Evolutionary conservation across 2,888 invertebrate genomes (phyloP), one percentile per base, ranked within the genome.

Genomic region (Ophioninae sp.): DNA sequence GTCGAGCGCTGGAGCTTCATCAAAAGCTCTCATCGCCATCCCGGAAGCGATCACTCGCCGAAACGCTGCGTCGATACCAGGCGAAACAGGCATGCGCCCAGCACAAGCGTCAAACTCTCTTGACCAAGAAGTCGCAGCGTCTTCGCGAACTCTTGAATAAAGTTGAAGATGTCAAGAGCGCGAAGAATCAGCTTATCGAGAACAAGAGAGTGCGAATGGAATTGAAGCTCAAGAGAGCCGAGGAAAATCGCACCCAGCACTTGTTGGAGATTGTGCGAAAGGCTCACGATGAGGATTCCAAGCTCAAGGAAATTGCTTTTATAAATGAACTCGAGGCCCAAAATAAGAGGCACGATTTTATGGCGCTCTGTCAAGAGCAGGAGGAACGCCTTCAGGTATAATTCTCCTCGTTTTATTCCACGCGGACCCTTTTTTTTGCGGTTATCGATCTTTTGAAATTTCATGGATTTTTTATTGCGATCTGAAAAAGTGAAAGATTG

Each of bases 241-340:
- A 97, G 22, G 98, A 98, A 90, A 99, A 99, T 90, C 94, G 99
- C 23, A 96, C 96, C 82, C 95, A 96, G 86, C 96, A 97, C 92
- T 93, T 93, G 61, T 90, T 95, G 92, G 97, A 95, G 91, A 98
- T 98, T 86, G 96, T 98, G 0, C 95, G 97, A 87, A 99, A 99
- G 92, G 99, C 99, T 0, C 99, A 99, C 90, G 99, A 99, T 88
- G 99, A 99, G 91, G 99, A 99, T 88, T 98, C 98, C 82, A 99
- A 99, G 92, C 95, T 98, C 6, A 97, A 98, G 85, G 99, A 99
- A 94, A 99, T 99, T 77, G 98, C 98, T 17, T 99, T 99, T 92
- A 99, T 99, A 82, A 99, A 99, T 92, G 97, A 97, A 88, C 93
- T 99, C 63, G 98, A 99, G 91, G 98, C 98, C 0, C 98, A 98